These are phyloP conservation scores for Antitype chi DNA, from an alignment of 2,888 invertebrate genomes.

Conservation along the genomic window DNA sequence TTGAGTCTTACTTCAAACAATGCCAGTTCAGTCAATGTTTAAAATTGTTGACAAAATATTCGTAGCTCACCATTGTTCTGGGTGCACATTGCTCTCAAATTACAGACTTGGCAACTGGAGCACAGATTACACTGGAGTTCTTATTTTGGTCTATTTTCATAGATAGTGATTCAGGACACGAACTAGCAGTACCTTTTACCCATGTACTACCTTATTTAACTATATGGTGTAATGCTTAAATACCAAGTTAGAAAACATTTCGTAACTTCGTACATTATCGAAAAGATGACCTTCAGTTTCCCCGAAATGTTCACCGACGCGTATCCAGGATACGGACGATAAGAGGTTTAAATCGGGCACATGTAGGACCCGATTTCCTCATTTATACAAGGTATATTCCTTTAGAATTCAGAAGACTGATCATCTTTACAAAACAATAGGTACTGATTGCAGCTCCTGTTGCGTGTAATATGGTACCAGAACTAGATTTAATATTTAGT, in stretches of 20 bases:
- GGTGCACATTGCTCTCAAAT: conserved; percentile 26
- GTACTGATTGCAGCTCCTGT: too few species aligned
- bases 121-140: too few species aligned
- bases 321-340: too few species aligned
- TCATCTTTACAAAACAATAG: background rate
- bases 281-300: background rate
- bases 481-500: background rate
- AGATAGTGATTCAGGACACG: conserved; percentile 5
- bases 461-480: background rate
- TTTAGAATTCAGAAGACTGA: background rate
- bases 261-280: background rate
- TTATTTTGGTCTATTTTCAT: conserved; percentile 29
- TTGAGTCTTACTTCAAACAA: conserved; percentile 53
- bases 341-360: background rate
- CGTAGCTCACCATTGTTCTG: conserved; percentile 72
- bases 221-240: background rate
- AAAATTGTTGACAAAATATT: conserved; percentile 78
- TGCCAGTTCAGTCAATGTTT: conserved; percentile 53
- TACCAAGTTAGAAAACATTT: background rate
- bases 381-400: background rate
- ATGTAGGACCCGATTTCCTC: too few species aligned
- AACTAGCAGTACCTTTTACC: too few species aligned
- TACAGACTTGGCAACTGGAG: background rate
- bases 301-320: background rate
- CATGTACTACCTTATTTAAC: background rate